Conservation (phyloP, 1,140 invertebrate species). For the Drosophila sp. region DNA sequence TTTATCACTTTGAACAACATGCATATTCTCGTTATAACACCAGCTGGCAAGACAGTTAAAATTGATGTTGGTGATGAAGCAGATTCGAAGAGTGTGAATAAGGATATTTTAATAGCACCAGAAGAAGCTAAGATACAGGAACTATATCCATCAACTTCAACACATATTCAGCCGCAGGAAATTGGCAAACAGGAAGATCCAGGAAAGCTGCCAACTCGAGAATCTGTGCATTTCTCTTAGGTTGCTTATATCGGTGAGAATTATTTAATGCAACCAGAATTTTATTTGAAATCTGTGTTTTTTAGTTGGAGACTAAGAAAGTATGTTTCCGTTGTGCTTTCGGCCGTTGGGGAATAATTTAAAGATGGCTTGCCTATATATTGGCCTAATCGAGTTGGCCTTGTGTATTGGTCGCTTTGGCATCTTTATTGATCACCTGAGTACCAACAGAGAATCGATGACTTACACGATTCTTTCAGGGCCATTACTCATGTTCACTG, state of each 20-base stretch:
- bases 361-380: not conserved
- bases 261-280: too few relatives aligned
- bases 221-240: not conserved
- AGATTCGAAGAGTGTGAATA: not conserved
- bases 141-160: conserved; percentile 2
- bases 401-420: conserved; percentile 5
- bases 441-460: not conserved
- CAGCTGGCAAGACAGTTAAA: conserved; percentile 47
- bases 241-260: not conserved
- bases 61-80: conserved; percentile 14
- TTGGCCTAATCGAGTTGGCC: conserved; percentile 11
- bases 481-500: not conserved
- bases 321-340: not conserved
- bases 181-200: not conserved
- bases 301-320: not conserved
- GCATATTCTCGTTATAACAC: conserved; percentile 57
- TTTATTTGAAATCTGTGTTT: not conserved
- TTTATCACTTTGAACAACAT: conserved; percentile 21
- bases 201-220: not conserved
- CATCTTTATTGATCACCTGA: not conserved
- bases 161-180: not conserved
- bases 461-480: not conserved
- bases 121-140: not conserved
- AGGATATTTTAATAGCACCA: not conserved
- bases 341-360: not conserved